A percentile compares a stretch with the other conserved stretches of the same genome.
These are phyloP conservation scores for Melanotaenia maccullochi DNA, from an alignment of 2,797 vertebrate genomes.

Conservation along the genomic window DNA sequence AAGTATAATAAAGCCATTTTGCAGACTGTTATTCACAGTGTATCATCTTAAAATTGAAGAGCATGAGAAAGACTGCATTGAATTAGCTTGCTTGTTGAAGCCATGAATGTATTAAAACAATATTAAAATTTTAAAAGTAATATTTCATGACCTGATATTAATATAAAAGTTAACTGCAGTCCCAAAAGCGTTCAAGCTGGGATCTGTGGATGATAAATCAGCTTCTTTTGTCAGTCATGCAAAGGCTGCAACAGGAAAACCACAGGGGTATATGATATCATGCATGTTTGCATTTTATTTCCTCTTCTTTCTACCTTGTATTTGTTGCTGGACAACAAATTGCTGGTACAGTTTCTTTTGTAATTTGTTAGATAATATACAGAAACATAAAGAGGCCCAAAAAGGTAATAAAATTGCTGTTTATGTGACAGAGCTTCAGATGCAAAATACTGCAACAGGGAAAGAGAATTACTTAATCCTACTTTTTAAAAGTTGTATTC, in stretches of 20 bases:
- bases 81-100: not conserved
- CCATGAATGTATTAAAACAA: not conserved
- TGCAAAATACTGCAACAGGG: not conserved
- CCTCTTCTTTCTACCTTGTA: not conserved
- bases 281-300: not conserved
- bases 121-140: not conserved
- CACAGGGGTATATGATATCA: not conserved
- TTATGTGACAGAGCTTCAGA: not conserved
- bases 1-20: not conserved
- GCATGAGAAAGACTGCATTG: not conserved
- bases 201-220: constrained; percentile 8
- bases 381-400: not conserved
- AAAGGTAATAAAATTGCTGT: not conserved
- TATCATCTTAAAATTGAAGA: not conserved
- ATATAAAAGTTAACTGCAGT: not conserved
- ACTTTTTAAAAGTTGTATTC: too few species aligned
- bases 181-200: not conserved
- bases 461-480: not conserved
- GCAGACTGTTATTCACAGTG: not conserved
- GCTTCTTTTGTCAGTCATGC: not conserved
- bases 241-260: not conserved
- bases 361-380: not conserved
- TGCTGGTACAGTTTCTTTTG: not conserved
- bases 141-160: not conserved
- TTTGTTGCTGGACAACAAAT: not conserved